phyloP scores from a whole-genome alignment of 2,888 invertebrate genomes.

The Holacanthella duospinosa region DNA sequence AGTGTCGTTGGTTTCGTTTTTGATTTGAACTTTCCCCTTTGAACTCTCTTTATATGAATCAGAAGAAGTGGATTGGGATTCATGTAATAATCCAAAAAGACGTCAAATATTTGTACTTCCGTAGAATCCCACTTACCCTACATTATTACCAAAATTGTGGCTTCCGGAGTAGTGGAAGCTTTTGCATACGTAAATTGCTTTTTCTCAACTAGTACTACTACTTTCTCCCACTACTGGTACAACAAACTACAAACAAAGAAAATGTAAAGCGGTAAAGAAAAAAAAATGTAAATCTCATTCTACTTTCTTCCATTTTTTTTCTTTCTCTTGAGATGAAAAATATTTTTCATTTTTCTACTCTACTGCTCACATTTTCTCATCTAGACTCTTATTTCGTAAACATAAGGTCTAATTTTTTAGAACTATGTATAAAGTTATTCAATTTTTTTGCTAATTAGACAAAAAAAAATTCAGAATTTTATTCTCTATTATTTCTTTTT shows the following conservation, averaged over 20 bases:
- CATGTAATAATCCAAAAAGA: conserved; percentile 5
- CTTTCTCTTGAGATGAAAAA: neutral
- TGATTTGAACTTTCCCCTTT: conserved; percentile 1
- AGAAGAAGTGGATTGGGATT: neutral
- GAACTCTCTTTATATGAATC: too few species aligned
- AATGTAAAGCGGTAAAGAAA: neutral
- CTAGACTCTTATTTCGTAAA: too few species aligned
- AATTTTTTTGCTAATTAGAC: too few species aligned
- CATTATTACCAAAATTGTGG: conserved; percentile 1
- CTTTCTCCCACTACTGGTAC: neutral
- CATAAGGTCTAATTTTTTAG: too few species aligned
- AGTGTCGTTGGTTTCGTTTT: neutral
- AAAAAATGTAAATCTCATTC: neutral
- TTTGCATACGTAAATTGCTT: conserved; percentile 1
- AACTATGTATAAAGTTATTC: too few species aligned
- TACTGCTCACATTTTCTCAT: too few species aligned
- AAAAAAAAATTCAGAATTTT: too few species aligned
- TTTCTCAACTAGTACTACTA: neutral
- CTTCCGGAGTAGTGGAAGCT: neutral
- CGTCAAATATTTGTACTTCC: neutral
- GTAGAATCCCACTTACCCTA: neutral
- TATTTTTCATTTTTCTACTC: neutral
- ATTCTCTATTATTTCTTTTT: too few species aligned
- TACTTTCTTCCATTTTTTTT: neutral
- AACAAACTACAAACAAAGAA: neutral